A percentile compares a stretch with the other conserved stretches of the same genome.
Conservation (phyloP, 2,113 vertebrate genomes). For the Calidris pugnax region DNA sequence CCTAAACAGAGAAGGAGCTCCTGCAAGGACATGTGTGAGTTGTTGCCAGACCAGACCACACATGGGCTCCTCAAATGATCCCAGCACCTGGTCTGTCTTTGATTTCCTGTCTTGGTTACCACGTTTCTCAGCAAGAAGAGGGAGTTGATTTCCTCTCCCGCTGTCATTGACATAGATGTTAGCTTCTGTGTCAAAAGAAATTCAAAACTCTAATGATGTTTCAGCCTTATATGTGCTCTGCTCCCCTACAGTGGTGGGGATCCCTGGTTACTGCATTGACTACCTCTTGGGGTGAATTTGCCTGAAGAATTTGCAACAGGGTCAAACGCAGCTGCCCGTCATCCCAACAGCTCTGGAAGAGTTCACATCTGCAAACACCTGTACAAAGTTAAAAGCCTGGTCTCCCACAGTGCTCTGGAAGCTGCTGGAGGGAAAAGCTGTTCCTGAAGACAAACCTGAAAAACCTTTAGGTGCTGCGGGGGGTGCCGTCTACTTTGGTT, state of each 20-base stretch:
- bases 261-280: background rate
- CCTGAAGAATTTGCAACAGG: rapidly evolving
- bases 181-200: background rate
- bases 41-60: background rate
- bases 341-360: background rate
- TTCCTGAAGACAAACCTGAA: background rate
- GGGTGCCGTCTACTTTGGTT: background rate
- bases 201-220: background rate
- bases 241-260: background rate
- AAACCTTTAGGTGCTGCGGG: background rate
- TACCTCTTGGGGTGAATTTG: background rate
- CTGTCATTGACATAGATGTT: background rate
- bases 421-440: background rate
- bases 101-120: background rate
- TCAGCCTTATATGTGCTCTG: background rate
- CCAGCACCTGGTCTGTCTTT: background rate
- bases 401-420: background rate
- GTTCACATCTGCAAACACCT: background rate
- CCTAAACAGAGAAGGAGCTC: background rate
- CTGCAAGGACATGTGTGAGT: background rate
- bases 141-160: background rate
- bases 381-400: background rate
- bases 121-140: background rate
- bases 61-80: rapidly evolving
- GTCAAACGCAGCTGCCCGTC: background rate